Evolutionary conservation across 2,113 vertebrate genomes (phyloP).

Genomic region (Perognathus longimembris): DNA sequence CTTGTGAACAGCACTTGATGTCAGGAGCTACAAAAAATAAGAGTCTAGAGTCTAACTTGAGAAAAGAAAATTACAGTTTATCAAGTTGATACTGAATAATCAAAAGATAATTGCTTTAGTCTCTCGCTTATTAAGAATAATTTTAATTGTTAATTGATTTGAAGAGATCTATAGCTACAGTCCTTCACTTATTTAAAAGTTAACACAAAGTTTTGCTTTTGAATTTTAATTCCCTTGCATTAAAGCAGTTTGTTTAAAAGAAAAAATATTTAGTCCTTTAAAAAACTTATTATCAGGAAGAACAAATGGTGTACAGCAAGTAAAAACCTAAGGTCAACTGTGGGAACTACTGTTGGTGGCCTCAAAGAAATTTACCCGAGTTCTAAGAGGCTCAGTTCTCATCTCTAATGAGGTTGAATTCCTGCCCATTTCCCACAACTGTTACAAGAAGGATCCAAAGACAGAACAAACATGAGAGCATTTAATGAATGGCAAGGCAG

Average conservation of each 20-base stretch:
- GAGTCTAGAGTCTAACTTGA: neutral
- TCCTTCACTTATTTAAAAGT: neutral
- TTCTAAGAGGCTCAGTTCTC: neutral
- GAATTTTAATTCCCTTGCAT: slow-evolving; percentile 16
- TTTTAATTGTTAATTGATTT: neutral
- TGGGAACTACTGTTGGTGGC: neutral
- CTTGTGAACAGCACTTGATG: slow-evolving; percentile 98
- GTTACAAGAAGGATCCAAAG: slow-evolving; percentile 14
- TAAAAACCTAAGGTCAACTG: neutral
- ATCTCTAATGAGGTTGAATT: neutral
- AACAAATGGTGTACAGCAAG: neutral
- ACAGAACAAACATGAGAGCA: neutral
- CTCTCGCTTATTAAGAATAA: neutral
- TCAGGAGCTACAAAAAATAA: slow-evolving; percentile 90
- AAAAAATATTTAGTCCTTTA: too few relatives aligned
- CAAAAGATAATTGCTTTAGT: neutral
- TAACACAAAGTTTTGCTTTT: slow-evolving; percentile 26
- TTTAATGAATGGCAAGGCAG: slow-evolving; percentile 7
- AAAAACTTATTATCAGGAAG: neutral
- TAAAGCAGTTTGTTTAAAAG: neutral
- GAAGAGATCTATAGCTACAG: neutral
- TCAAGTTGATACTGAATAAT: slow-evolving; percentile 27
- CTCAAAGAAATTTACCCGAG: neutral
- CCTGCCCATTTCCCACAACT: slow-evolving; percentile 1
- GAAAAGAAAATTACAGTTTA: slow-evolving; percentile 29